phyloP scores from a whole-genome alignment of 2,113 vertebrate genomes.

The Zootoca vivipara region DNA sequence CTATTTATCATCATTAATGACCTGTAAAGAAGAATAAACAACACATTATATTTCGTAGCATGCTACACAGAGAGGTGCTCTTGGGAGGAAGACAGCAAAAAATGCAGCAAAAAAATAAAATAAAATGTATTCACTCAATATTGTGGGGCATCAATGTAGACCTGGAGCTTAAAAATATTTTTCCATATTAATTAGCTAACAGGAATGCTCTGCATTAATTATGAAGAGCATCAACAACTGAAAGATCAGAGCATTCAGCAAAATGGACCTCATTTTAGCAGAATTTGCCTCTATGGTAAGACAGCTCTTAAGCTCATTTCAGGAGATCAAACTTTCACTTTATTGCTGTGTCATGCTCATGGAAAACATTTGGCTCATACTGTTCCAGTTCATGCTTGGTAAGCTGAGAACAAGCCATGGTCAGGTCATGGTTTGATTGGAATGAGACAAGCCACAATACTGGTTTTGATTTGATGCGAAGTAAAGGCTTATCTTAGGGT shows the following conservation, averaged over 20 bases:
- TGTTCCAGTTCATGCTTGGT: no score
- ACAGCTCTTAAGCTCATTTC: background rate
- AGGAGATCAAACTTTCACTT: background rate
- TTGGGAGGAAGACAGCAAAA: background rate
- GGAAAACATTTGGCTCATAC: background rate
- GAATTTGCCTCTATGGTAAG: background rate
- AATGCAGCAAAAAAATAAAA: background rate
- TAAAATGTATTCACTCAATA: background rate
- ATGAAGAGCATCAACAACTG: background rate
- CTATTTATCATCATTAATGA: slow-evolving; percentile 47
- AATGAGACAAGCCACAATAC: no score
- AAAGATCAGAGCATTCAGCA: background rate
- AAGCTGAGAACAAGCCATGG: no score
- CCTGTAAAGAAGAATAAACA: slow-evolving; percentile 39
- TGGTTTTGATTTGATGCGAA: no score
- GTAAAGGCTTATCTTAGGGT: no score
- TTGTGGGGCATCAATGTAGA: background rate
- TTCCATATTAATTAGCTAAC: background rate
- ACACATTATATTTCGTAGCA: slow-evolving; percentile 29
- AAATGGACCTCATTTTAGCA: background rate
- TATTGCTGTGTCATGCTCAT: background rate
- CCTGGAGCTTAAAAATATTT: background rate
- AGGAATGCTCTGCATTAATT: background rate
- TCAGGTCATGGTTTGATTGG: no score
- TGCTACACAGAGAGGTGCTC: slow-evolving; percentile 25